Base-by-base conservation (phyloP, 2,113 vertebrate genomes). In the Lepus timidus region DNA sequence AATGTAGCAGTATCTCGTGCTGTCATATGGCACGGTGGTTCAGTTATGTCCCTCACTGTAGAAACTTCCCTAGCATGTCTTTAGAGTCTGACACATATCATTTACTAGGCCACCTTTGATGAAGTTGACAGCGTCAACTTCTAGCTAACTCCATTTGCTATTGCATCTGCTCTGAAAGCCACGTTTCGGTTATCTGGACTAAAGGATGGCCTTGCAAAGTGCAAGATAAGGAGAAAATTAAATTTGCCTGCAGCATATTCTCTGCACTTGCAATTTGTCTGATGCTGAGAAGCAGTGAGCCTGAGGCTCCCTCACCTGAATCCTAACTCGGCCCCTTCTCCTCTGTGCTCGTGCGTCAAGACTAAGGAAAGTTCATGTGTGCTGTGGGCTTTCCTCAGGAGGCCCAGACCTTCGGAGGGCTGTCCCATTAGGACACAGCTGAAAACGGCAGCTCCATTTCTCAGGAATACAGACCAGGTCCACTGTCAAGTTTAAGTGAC, bases 161-260 rank as follows among this genome's bases (percentile, higher is more conserved):
- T 1, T 39, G 65, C 55, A 88, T 94, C 70, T 55, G 39, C 33
- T 90, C 85, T 90, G 86, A 95, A 90, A 64, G 20, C 52, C 14
- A 71, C 84, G 81, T 85, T 67, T 14, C 90, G 88, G 75, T 95
- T 71, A 90, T 49, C 55, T 11, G 9, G 67, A 76, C 78, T 44
- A 65, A 95, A 82, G 44, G 51, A 55, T 33, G 51, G 64, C 27
- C 92, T 51, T 94, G 51, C 29, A 85, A 95, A 93, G 90, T 86
- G 36, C 29, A 55, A 95, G 88, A 80, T 94, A 92, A 94, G 71
- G 67, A 31, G 92, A 93, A 88, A 94, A 86, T 82, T 96, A 84
- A 82, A 80, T 84, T 91, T 80, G 3, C 12, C 78, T 95, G 64
- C 74, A 36, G 65, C 91, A 67, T 85, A 25, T 68, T 36, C 74